Conservation (phyloP, 2,113 vertebrate genomes). For the Zootoca vivipara region DNA sequence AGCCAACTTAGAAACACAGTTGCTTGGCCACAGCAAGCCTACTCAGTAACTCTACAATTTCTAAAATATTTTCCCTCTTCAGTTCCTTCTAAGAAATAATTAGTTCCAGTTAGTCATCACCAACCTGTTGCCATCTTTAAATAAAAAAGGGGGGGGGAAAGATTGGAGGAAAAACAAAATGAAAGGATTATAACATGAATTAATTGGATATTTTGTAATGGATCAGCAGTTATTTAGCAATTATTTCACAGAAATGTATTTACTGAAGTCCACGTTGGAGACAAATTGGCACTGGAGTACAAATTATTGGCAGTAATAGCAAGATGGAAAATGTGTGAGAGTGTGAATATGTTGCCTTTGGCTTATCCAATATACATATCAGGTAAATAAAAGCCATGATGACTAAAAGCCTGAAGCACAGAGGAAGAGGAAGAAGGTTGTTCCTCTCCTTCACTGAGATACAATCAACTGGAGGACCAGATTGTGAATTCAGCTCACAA, state of each 20-base stretch:
- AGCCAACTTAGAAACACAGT: conserved; percentile 49
- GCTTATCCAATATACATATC: background rate
- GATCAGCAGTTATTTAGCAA: conserved; percentile 32
- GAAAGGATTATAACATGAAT: conserved; percentile 32
- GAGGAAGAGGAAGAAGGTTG: background rate
- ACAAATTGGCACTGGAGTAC: background rate
- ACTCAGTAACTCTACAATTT: conserved; percentile 44
- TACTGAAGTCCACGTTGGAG: background rate
- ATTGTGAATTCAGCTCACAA: background rate
- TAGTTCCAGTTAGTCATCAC: conserved; percentile 62
- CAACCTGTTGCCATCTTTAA: conserved; percentile 34
- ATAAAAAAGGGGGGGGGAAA: conserved; percentile 21
- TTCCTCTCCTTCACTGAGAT: background rate
- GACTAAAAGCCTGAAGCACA: conserved; percentile 3
- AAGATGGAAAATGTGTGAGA: conserved; percentile 10
- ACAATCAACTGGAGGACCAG: background rate
- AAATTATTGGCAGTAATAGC: conserved; percentile 9
- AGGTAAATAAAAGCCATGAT: background rate
- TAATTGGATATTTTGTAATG: conserved; percentile 41
- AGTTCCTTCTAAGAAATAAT: conserved; percentile 59
- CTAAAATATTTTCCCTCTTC: conserved; percentile 39
- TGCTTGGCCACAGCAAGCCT: conserved; percentile 58
- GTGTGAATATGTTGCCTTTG: background rate
- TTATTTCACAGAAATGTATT: conserved; percentile 10
- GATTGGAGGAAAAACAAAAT: background rate